Conservation (phyloP, 2,113 vertebrate genomes). For the Atrichornis clamosus region DNA sequence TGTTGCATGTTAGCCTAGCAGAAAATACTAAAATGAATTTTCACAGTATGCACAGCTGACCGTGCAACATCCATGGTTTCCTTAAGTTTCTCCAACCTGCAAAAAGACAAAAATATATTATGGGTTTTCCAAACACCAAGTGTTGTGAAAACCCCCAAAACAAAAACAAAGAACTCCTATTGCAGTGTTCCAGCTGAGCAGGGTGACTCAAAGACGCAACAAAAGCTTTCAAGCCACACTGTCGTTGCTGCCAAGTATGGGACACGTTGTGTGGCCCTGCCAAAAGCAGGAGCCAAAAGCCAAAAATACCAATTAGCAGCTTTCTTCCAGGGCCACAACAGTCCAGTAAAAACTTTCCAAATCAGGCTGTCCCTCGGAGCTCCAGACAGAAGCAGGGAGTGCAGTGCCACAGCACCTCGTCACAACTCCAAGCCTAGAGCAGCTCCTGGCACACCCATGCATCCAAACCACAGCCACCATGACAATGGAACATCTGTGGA, state of each 20-base stretch:
- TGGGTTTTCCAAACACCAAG: not conserved
- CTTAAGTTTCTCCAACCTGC: not conserved
- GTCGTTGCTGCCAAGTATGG: not conserved
- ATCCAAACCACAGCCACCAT: fast-evolving
- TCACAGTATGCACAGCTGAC: not conserved
- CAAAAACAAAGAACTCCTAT: not conserved
- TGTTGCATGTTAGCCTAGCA: not conserved
- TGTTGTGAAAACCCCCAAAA: not conserved
- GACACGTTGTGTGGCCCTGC: not conserved
- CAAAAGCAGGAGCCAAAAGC: constrained; percentile 48
- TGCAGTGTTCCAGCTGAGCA: constrained; percentile 19
- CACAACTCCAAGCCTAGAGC: fast-evolving
- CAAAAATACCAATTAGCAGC: constrained; percentile 40
- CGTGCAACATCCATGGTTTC: fast-evolving
- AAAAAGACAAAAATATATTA: not conserved
- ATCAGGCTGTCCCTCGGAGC: not conserved
- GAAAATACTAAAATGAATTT: not conserved
- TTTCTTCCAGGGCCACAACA: constrained; percentile 22
- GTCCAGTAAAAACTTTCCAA: not conserved
- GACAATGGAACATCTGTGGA: not conserved
- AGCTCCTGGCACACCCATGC: fast-evolving
- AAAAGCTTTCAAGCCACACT: constrained; percentile 37
- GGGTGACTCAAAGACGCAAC: not conserved
- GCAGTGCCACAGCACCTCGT: not conserved
- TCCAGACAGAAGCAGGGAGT: not conserved